Percentiles rank a stretch among this genome's conserved stretches.
Evolutionary conservation across 1,140 invertebrate species (phyloP).

Genomic region (Hyphantria cunea): DNA sequence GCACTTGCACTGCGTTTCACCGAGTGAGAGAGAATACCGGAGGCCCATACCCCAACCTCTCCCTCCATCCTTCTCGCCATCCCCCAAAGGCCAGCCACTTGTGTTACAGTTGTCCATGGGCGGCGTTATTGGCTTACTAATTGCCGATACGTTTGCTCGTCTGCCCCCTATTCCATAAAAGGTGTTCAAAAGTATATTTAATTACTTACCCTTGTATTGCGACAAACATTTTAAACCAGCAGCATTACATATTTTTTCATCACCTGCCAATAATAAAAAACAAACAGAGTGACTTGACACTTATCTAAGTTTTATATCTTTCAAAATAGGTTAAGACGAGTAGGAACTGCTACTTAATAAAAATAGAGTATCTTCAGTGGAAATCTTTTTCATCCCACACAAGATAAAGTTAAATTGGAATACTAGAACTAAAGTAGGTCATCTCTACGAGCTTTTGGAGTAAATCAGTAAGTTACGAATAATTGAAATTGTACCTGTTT

Average conservation of each 20-base stretch:
- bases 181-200: neutral
- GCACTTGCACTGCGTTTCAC: too few species aligned
- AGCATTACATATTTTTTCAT: conserved; percentile 83
- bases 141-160: neutral
- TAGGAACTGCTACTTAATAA: too few species aligned
- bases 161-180: too few species aligned
- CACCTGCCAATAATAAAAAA: conserved; percentile 60
- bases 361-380: too few species aligned
- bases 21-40: too few species aligned
- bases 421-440: too few species aligned
- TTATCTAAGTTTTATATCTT: neutral
- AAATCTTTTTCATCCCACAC: neutral
- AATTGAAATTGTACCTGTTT: neutral
- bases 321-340: neutral
- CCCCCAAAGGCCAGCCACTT: too few species aligned
- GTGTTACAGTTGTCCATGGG: too few species aligned
- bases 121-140: neutral
- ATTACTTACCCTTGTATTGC: conserved; percentile 81
- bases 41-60: too few species aligned
- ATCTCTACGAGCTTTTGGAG: too few species aligned
- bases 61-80: too few species aligned
- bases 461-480: neutral
- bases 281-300: neutral
- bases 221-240: conserved; percentile 83
- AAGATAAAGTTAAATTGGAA: too few species aligned